These are phyloP conservation scores for Araneus ventricosus DNA, from an alignment of 1,140 invertebrate genomes.

Conservation along the genomic window DNA sequence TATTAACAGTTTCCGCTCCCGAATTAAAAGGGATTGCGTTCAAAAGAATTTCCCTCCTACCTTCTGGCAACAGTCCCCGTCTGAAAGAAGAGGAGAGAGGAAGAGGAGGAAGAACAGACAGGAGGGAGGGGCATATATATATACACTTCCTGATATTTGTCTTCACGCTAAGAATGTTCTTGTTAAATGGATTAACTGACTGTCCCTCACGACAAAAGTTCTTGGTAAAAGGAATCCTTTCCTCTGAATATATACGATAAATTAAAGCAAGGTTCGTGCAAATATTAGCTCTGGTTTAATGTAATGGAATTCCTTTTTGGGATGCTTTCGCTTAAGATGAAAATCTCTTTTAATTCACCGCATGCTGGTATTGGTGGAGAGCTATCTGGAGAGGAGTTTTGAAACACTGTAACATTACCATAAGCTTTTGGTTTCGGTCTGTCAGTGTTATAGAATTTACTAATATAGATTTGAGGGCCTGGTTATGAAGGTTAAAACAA, in stretches of 20 bases:
- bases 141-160: constrained; percentile 37
- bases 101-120: background rate
- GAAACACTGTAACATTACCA: background rate
- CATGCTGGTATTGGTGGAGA: background rate
- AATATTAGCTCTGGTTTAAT: background rate
- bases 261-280: constrained; percentile 34
- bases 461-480: background rate
- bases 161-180: constrained; percentile 44
- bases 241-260: constrained; percentile 20
- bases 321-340: background rate
- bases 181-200: constrained; percentile 57
- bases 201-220: constrained; percentile 20
- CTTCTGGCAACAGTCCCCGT: constrained; percentile 40
- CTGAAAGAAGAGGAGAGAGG: background rate
- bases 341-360: background rate
- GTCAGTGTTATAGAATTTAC: background rate
- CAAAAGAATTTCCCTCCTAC: constrained; percentile 17
- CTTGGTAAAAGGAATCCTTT: background rate
- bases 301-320: constrained; percentile 35
- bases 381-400: background rate
- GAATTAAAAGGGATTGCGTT: constrained; percentile 29
- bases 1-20: constrained; percentile 43
- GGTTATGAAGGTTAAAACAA: no score
- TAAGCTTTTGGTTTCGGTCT: background rate
- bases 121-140: background rate